Percentiles rank a stretch among this genome's conserved stretches.
Conservation (phyloP, 2,113 vertebrate genomes). For the Lasiurus cinereus region DNA sequence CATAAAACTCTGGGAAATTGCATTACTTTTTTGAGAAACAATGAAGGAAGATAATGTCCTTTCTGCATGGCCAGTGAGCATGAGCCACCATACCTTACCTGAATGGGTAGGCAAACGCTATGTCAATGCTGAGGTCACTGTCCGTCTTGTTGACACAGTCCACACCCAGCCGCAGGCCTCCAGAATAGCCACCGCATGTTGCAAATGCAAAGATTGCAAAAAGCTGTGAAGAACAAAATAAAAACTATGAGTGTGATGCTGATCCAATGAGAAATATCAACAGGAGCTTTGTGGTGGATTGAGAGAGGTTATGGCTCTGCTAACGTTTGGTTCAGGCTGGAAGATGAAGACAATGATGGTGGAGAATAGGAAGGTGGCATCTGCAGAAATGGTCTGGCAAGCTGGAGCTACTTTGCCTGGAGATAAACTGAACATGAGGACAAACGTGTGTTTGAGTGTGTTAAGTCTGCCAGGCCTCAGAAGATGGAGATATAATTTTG, state of each 20-base stretch:
- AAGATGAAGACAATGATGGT: neutral
- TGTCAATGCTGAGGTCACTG: conserved; percentile 96
- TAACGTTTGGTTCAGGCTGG: neutral
- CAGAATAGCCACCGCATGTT: conserved; percentile 98
- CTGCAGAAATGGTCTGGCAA: neutral
- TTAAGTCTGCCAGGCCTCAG: neutral
- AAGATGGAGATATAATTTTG: neutral
- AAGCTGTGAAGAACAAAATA: conserved; percentile 89
- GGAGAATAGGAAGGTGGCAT: neutral
- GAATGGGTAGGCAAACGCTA: conserved; percentile 97
- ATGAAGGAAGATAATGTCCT: neutral
- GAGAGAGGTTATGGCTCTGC: neutral
- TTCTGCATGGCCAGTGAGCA: neutral
- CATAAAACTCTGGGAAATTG: neutral
- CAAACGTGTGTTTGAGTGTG: neutral
- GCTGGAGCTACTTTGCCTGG: neutral
- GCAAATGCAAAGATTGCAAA: conserved; percentile 99
- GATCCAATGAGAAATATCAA: neutral
- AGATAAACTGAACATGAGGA: neutral
- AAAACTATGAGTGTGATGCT: neutral
- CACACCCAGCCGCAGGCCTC: conserved; percentile 96
- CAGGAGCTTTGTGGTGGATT: neutral
- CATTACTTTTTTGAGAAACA: neutral
- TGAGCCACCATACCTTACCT: conserved; percentile 87
- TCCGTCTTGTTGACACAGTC: conserved; percentile 97